These are phyloP conservation scores for Megalurothrips usitatus DNA, from an alignment of 2,888 invertebrate species.

Conservation along the genomic window DNA sequence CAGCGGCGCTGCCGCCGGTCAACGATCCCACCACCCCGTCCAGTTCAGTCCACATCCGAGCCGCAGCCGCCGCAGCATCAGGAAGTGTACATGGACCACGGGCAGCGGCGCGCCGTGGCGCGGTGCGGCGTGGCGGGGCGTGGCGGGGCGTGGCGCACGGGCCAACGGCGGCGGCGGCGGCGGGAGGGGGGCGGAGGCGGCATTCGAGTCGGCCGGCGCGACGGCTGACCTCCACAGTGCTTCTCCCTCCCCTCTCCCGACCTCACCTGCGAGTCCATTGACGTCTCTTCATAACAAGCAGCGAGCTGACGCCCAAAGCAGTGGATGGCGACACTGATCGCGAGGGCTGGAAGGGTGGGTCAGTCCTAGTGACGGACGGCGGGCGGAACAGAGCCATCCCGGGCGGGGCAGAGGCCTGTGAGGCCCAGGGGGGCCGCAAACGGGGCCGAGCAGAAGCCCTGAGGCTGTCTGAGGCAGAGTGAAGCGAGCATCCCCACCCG, in stretches of 20 bases:
- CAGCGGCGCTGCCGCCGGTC: neutral
- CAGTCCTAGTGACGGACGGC: neutral
- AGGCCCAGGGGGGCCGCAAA: no score
- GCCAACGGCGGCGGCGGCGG: neutral
- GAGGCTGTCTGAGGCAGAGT: no score
- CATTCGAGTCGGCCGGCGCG: neutral
- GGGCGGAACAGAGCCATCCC: no score
- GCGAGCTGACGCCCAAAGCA: neutral
- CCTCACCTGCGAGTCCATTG: neutral
- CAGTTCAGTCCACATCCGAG: neutral
- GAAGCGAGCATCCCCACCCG: no score
- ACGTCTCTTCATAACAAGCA: neutral
- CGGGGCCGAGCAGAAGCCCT: no score
- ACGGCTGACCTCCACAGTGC: slow-evolving; percentile 9
- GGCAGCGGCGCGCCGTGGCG: neutral
- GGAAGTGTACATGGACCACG: slow-evolving; percentile 14
- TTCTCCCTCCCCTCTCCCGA: neutral
- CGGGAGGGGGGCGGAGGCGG: neutral
- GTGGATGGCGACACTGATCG: neutral
- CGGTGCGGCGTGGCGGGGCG: neutral
- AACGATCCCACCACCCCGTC: neutral
- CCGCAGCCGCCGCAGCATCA: slow-evolving; percentile 20
- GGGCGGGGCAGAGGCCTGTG: no score
- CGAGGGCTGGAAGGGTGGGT: neutral
- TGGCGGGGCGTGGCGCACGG: neutral